Evolutionary conservation across 30 jellyfish, hydroid and myxozoan species (phyloP).

Genomic region (Pseudorhiza aurosa): DNA sequence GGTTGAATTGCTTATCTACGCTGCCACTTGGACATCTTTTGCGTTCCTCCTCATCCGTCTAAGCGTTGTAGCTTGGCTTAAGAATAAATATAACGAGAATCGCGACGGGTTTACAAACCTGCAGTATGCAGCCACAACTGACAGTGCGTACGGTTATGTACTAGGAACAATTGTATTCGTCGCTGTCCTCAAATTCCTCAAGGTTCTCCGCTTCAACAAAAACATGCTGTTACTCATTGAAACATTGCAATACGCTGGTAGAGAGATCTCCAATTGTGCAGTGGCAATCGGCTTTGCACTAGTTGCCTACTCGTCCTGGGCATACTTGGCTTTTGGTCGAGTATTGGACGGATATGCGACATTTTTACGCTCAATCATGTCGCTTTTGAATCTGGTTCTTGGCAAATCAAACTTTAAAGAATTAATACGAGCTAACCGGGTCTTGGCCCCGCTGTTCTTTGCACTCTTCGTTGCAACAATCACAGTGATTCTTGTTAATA

Average conservation of each 20-base stretch:
- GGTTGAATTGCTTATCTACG: slow-evolving; percentile 51
- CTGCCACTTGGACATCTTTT: slow-evolving; percentile 67
- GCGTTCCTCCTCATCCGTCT: slow-evolving; percentile 64
- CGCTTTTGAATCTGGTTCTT: slow-evolving; percentile 65
- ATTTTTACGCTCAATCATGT: slow-evolving; percentile 24
- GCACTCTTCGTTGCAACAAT: neutral
- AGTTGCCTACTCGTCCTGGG: slow-evolving; percentile 47
- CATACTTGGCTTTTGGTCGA: slow-evolving; percentile 54
- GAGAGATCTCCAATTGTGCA: slow-evolving; percentile 23
- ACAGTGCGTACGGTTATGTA: slow-evolving; percentile 60
- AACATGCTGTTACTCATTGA: slow-evolving; percentile 59
- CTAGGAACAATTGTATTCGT: slow-evolving; percentile 64
- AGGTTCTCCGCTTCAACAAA: slow-evolving; percentile 78
- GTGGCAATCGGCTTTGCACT: slow-evolving; percentile 38
- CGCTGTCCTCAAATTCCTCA: slow-evolving; percentile 57
- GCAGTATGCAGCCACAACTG: slow-evolving; percentile 80
- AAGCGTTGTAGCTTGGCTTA: slow-evolving; percentile 67
- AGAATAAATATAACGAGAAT: slow-evolving; percentile 27
- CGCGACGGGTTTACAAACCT: slow-evolving; percentile 62
- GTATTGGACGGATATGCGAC: slow-evolving; percentile 41
- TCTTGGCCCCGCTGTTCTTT: slow-evolving; percentile 74
- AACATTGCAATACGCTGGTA: slow-evolving; percentile 46
- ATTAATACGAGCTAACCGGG: slow-evolving; percentile 39
- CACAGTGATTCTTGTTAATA: too few relatives aligned
- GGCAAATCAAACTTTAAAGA: slow-evolving; percentile 46